These are phyloP conservation scores for Chorisops tibialis DNA, from an alignment of 2,888 invertebrate species.

Conservation along the genomic window DNA sequence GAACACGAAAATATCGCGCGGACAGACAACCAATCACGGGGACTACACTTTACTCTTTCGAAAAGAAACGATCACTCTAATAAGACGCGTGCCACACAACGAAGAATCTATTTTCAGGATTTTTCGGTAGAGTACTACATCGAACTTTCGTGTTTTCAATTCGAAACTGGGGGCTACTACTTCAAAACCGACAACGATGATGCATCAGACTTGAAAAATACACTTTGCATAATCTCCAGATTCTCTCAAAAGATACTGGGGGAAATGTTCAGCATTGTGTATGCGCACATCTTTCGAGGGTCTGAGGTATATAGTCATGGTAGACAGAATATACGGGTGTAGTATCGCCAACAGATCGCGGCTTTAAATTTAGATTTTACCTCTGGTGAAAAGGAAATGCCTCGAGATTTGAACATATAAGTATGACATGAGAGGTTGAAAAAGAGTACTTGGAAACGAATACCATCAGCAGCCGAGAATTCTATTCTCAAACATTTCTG, in stretches of 20 bases:
- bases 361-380: slow-evolving; percentile 15
- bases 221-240: neutral
- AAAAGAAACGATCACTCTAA: neutral
- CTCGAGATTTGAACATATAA: slow-evolving; percentile 13
- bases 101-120: slow-evolving; percentile 16
- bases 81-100: no score
- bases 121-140: neutral
- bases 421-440: neutral
- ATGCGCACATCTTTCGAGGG: neutral
- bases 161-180: neutral
- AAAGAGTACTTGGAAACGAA: slow-evolving; percentile 11
- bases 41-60: neutral
- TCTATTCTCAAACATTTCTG: neutral
- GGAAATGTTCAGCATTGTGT: neutral
- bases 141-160: neutral
- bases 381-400: slow-evolving; percentile 14
- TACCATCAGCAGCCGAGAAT: neutral
- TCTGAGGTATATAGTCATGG: neutral
- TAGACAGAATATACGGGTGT: neutral
- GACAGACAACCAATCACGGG: neutral
- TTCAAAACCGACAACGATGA: neutral
- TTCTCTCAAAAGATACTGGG: neutral
- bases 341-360: neutral
- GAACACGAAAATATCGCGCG: slow-evolving; percentile 1
- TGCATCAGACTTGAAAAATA: neutral